These are phyloP conservation scores for Plectrocnemia conspersa DNA, from an alignment of 1,140 invertebrate species.

Conservation along the genomic window DNA sequence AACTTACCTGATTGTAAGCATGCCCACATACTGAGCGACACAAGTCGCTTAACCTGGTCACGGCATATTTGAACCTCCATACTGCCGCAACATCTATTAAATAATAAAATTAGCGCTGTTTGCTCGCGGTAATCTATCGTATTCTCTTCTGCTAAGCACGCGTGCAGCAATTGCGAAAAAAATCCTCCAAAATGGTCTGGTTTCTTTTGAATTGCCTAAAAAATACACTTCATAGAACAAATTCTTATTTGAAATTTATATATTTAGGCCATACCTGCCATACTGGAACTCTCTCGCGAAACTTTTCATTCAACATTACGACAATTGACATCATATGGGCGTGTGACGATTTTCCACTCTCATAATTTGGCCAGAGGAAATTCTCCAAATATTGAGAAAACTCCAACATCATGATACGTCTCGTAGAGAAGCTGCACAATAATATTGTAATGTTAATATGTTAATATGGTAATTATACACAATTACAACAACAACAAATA, in stretches of 20 bases:
- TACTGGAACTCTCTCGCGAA: conserved; percentile 91
- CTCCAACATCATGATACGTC: conserved; percentile 91
- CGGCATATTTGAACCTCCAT: conserved; percentile 92
- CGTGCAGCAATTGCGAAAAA: conserved; percentile 77
- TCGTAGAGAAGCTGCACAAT: conserved; percentile 68
- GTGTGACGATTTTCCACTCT: conserved; percentile 60
- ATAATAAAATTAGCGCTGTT: conserved; percentile 81
- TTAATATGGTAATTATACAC: neutral
- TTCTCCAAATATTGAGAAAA: conserved; percentile 97
- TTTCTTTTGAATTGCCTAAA: conserved; percentile 71
- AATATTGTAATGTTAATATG: conserved; percentile 17
- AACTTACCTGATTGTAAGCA: conserved; percentile 75
- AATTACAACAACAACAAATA: neutral
- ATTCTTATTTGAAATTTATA: neutral
- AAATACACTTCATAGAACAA: conserved; percentile 6
- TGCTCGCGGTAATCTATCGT: conserved; percentile 68
- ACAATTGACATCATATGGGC: conserved; percentile 93
- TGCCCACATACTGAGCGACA: conserved; percentile 92
- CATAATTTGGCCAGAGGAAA: conserved; percentile 96
- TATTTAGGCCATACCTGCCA: too few relatives aligned
- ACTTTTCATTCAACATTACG: conserved; percentile 98
- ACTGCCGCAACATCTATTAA: conserved; percentile 96
- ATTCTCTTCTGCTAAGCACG: conserved; percentile 58
- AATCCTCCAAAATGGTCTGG: conserved; percentile 81
- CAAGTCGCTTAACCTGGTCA: conserved; percentile 85